phyloP scores from a whole-genome alignment of 2,113 vertebrate species.

The Oplegnathus fasciatus region DNA sequence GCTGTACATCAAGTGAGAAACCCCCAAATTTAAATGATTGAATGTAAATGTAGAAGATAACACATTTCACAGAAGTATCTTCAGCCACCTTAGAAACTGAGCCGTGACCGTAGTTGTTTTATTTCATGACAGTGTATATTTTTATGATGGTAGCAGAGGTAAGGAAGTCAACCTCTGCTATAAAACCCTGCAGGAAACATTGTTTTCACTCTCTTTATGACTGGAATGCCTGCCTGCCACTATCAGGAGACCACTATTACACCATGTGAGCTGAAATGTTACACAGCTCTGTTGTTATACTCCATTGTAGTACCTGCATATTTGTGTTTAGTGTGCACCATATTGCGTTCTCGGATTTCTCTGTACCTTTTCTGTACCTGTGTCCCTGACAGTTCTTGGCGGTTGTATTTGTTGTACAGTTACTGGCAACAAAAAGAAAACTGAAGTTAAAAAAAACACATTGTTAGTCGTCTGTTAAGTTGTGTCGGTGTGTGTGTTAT shows the following conservation, averaged over 20 bases:
- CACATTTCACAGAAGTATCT: too few species aligned
- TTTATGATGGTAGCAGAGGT: neutral
- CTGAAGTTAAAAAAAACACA: too few species aligned
- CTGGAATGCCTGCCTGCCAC: neutral
- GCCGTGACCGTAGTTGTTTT: neutral
- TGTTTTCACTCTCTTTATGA: neutral
- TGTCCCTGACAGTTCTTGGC: neutral
- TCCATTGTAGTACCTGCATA: neutral
- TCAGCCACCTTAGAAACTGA: too few species aligned
- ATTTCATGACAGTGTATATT: too few species aligned
- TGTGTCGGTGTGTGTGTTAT: neutral
- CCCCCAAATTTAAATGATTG: too few species aligned
- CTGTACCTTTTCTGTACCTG: neutral
- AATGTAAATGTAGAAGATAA: too few species aligned
- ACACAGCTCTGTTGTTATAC: neutral
- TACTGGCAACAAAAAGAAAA: neutral
- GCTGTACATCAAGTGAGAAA: too few species aligned
- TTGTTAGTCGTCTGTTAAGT: too few species aligned
- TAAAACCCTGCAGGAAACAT: neutral
- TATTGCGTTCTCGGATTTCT: neutral
- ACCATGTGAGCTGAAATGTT: neutral
- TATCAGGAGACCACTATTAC: neutral
- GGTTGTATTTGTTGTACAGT: neutral
- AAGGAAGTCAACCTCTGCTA: neutral
- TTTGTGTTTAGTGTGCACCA: neutral